Percentiles rank a stretch among this genome's conserved stretches.
Conservation (phyloP, 2,113 vertebrate genomes). For the Mus musculus region GRCm39 chrX:143189501-143190000, state of each 20-base stretch:
- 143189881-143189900: conserved; percentile 59
- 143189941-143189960: conserved; percentile 27
- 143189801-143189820: conserved; percentile 48
- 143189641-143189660: not conserved
- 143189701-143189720: conserved; percentile 19
- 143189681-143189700: not conserved
- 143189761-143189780: conserved; percentile 70
- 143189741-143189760: conserved; percentile 18
- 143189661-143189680: not conserved
- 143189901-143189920: conserved; percentile 75
- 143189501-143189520: not conserved
- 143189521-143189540: not conserved
- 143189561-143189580: not conserved
- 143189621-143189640: not conserved
- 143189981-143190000: conserved; percentile 58
- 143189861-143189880: conserved; percentile 68
- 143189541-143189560: not conserved
- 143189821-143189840: conserved; percentile 58
- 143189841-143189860: conserved; percentile 61
- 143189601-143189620: not conserved
- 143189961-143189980: conserved; percentile 22
- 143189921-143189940: conserved; percentile 45
- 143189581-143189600: not conserved
- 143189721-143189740: not conserved
- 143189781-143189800: conserved; percentile 37